Evolutionary conservation across 2,888 invertebrate genomes (phyloP), one percentile per base, ranked within the genome.

Genomic region (Meghimatium bilineatum): DNA sequence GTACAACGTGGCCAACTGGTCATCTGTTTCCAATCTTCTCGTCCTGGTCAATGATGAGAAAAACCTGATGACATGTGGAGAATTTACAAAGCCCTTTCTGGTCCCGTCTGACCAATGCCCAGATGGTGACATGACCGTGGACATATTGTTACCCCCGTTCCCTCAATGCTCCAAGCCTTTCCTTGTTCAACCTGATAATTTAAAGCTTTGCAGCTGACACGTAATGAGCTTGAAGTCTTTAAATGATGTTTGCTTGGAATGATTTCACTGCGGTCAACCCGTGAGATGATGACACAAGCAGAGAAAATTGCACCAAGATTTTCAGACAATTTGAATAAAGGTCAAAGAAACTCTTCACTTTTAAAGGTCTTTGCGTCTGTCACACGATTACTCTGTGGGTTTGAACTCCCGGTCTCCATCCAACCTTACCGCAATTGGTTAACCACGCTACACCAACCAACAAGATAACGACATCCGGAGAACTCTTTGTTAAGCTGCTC

Each of bases 171-270:
- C 23, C 1, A 38, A 10, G 49, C 17, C 44, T 29, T 32, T 20
- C 44, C 44, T 66, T 66, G 44, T 52, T 52, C 74, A 52, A 20
- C 36, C 67, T 5, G 67, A 63, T 78, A 66, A 78, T 63, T 78
- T 78, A 67, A 78, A 78, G 78, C 66, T 38, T 14, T n/a, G 29
- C 38, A 14, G 66, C 44, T 1, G 44, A 63, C 38, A 44, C 23
- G 38, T 63, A 78, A 66, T 67, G 78, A 67, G 78, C 78, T 66
- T 38, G 78, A 78, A 44, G 66, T 78, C 78, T 67, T 78, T 78
- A 78, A 67, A 38, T 78, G 78, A 67, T 78, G 78, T 78, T 78
- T 78, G 78, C n/a, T 36, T 78, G 36, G 66, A 29, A 29, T 49
- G 38, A 49, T 67, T 78, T 78, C 67, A 67, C n/a, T 44, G 17